Percentiles rank a stretch among this genome's conserved stretches.
phyloP scores from a whole-genome alignment of 2,113 vertebrate genomes.

The Tetrax tetrax region DNA sequence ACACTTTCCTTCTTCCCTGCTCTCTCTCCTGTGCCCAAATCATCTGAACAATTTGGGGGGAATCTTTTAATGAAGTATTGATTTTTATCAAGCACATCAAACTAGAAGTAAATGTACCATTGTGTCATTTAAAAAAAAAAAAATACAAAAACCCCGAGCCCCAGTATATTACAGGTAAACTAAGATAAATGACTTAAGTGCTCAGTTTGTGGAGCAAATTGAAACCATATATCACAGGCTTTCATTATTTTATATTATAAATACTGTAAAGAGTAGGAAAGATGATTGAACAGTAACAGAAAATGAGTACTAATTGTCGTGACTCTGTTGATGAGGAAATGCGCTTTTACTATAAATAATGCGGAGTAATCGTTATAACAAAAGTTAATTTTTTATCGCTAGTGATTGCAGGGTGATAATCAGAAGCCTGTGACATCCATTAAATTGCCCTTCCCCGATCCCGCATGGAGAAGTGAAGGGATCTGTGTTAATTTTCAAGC shows the following conservation, averaged over 20 bases:
- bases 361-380: conserved; percentile 13
- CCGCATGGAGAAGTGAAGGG: conserved; percentile 84
- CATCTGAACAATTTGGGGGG: conserved; percentile 67
- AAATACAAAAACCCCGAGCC: conserved; percentile 18
- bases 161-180: conserved; percentile 81
- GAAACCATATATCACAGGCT: conserved; percentile 81
- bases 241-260: conserved; percentile 79
- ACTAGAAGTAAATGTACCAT: conserved; percentile 79
- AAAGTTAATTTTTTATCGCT: conserved; percentile 70
- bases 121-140: conserved; percentile 65
- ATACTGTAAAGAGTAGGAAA: conserved; percentile 68
- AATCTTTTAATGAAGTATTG: conserved; percentile 82
- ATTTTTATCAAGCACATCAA: conserved; percentile 80
- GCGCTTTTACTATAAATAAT: conserved; percentile 51
- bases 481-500: conserved; percentile 94
- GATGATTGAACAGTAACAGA: conserved; percentile 76
- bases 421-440: conserved; percentile 74
- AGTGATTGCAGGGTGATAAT: conserved; percentile 66
- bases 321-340: conserved; percentile 44
- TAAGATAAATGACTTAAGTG: conserved; percentile 85
- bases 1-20: background rate
- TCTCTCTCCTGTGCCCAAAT: conserved; percentile 40
- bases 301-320: conserved; percentile 69
- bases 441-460: conserved; percentile 83
- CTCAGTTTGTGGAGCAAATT: conserved; percentile 81